phyloP scores from a whole-genome alignment of 2,797 vertebrate species.

The Neoniphon sammara region DNA sequence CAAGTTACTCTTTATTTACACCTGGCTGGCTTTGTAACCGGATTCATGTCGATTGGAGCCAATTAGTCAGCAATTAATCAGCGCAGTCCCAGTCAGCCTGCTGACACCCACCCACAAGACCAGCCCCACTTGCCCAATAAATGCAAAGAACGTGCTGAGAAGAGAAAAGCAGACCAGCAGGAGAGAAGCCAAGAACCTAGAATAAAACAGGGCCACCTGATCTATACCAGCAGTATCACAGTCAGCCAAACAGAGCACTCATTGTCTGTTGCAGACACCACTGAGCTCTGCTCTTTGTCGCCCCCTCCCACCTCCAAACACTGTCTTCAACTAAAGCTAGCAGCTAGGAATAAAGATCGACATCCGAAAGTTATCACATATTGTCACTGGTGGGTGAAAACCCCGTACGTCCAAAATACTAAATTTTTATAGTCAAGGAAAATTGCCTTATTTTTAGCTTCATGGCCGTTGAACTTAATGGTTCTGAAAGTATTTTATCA shows the following conservation, averaged over 20 bases:
- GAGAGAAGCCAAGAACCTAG: constrained; percentile 81
- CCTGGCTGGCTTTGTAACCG: constrained; percentile 24
- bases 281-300: constrained; percentile 90
- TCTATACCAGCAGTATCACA: constrained; percentile 83
- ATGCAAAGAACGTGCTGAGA: constrained; percentile 84
- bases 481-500: too few species aligned
- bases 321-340: constrained; percentile 70
- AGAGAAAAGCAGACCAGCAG: constrained; percentile 83
- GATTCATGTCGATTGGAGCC: constrained; percentile 52
- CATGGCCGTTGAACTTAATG: too few species aligned
- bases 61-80: constrained; percentile 72
- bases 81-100: constrained; percentile 27
- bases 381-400: neutral
- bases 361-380: neutral
- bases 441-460: neutral
- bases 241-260: constrained; percentile 88
- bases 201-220: constrained; percentile 88
- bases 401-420: neutral
- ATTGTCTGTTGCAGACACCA: constrained; percentile 90
- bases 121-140: constrained; percentile 53
- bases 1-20: constrained; percentile 15
- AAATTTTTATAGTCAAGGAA: neutral
- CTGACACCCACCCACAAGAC: constrained; percentile 57
- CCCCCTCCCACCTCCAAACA: constrained; percentile 82
- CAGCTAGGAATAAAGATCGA: constrained; percentile 14